Percentiles rank a stretch among this genome's conserved stretches.
phyloP scores from a whole-genome alignment of 1,140 invertebrate species.

The Hyphantria cunea region DNA sequence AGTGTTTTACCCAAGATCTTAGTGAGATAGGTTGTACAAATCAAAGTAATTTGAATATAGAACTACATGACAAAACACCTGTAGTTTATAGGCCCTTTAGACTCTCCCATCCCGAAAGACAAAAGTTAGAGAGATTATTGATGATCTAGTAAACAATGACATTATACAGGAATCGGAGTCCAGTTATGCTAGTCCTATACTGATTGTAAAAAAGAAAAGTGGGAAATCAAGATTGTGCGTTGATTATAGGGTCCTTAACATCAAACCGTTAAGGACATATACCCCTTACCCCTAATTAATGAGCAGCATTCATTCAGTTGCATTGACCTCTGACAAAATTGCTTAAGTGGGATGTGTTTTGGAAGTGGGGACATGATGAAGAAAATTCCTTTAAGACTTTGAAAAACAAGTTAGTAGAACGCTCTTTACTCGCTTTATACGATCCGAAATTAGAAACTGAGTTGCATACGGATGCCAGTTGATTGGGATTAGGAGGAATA shows the following conservation, averaged over 20 bases:
- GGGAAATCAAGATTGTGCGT: constrained; percentile 28
- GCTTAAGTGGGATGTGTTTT: too few relatives aligned
- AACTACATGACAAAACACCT: constrained; percentile 11
- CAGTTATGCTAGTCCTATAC: constrained; percentile 15
- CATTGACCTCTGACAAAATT: too few relatives aligned
- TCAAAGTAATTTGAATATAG: constrained; percentile 9
- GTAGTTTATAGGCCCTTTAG: constrained; percentile 21
- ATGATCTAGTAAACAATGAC: constrained; percentile 4
- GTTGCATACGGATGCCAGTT: too few relatives aligned
- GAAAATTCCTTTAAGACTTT: too few relatives aligned
- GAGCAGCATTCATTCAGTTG: constrained; percentile 15
- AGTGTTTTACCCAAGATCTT: constrained; percentile 20
- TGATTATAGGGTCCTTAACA: constrained; percentile 35
- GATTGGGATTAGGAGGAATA: too few relatives aligned
- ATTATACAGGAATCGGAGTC: constrained; percentile 23
- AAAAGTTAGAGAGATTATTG: constrained; percentile 2
- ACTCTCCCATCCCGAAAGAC: constrained; percentile 11
- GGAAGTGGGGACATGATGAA: too few relatives aligned
- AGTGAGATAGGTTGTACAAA: constrained; percentile 11
- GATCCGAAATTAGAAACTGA: too few relatives aligned
- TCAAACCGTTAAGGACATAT: constrained; percentile 36
- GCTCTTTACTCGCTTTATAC: too few relatives aligned
- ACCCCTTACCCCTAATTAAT: constrained; percentile 30
- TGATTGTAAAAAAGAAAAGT: constrained; percentile 29
- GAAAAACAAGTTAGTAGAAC: too few relatives aligned